A percentile compares a stretch with the other conserved stretches of the same genome.
phyloP scores from a whole-genome alignment of 2,888 invertebrate species.

The Ferrisia virgata region DNA sequence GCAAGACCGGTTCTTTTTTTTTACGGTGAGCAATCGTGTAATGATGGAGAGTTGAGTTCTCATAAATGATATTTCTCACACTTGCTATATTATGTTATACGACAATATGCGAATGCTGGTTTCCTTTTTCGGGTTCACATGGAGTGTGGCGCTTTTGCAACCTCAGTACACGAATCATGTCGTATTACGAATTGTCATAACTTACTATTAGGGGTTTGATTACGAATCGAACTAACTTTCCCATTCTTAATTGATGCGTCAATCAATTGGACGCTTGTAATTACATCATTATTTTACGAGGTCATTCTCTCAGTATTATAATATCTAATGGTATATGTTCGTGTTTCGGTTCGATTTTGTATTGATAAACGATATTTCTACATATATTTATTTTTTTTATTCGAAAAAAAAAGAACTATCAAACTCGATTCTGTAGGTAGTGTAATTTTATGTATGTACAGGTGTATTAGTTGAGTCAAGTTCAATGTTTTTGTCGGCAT shows the following conservation, averaged over 20 bases:
- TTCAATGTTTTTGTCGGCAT: too few species aligned
- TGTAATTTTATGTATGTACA: too few species aligned
- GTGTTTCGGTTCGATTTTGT: not conserved
- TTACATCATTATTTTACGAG: not conserved
- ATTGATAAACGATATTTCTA: too few species aligned
- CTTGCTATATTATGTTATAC: not conserved
- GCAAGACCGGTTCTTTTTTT: not conserved
- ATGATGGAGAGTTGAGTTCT: not conserved
- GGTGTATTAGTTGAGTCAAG: too few species aligned
- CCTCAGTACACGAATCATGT: not conserved
- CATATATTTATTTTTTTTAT: too few species aligned
- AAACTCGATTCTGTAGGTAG: too few species aligned
- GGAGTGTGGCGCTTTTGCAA: not conserved
- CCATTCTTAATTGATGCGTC: slow-evolving; percentile 1
- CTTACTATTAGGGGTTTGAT: not conserved
- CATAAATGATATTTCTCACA: slow-evolving; percentile 19
- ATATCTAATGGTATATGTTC: not conserved
- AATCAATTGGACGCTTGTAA: not conserved
- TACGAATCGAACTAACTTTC: not conserved
- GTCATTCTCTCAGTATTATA: not conserved
- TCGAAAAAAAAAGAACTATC: too few species aligned
- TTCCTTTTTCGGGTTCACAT: not conserved
- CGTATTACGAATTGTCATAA: not conserved
- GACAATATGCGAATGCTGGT: not conserved
- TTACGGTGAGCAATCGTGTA: slow-evolving; percentile 6